Percentiles rank a stretch among this genome's conserved stretches.
phyloP scores from a whole-genome alignment of 2,888 invertebrate species.

The Apantesis nais region DNA sequence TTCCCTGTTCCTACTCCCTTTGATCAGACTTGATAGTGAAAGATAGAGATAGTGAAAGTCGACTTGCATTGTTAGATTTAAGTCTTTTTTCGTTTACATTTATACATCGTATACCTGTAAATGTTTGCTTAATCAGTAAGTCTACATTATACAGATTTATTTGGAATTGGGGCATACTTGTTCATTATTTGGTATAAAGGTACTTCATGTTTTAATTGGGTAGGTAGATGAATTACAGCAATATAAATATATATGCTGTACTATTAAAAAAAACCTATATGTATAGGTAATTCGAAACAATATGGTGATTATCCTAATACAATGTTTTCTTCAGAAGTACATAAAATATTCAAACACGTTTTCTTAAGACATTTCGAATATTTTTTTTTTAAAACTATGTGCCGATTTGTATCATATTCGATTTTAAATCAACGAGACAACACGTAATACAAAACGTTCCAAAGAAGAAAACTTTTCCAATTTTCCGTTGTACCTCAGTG shows the following conservation, averaged over 20 bases:
- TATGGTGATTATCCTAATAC: not conserved
- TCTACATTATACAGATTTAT: not conserved
- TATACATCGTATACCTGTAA: not conserved
- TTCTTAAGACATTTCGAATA: not conserved
- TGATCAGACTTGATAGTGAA: not conserved
- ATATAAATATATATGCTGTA: too few relatives aligned
- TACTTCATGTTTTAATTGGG: not conserved
- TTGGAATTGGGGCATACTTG: not conserved
- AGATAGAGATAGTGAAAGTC: not conserved
- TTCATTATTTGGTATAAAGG: not conserved
- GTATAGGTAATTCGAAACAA: not conserved
- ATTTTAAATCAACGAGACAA: conserved; percentile 31
- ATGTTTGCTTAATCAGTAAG: not conserved
- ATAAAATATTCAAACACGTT: not conserved
- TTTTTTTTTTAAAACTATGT: not conserved
- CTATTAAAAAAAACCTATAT: not conserved
- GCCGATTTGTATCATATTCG: conserved; percentile 3
- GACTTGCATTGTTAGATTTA: not conserved
- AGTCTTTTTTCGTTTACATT: not conserved
- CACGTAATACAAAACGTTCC: conserved; percentile 35
- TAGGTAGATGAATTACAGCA: too few relatives aligned
- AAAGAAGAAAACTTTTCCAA: conserved; percentile 64
- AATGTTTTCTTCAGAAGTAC: not conserved
- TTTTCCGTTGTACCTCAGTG: conserved; percentile 59
- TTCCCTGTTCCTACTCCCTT: not conserved